Evolutionary conservation across 2,888 invertebrate genomes (phyloP).

Genomic region (Pyrrhopygopsis socrates): DNA sequence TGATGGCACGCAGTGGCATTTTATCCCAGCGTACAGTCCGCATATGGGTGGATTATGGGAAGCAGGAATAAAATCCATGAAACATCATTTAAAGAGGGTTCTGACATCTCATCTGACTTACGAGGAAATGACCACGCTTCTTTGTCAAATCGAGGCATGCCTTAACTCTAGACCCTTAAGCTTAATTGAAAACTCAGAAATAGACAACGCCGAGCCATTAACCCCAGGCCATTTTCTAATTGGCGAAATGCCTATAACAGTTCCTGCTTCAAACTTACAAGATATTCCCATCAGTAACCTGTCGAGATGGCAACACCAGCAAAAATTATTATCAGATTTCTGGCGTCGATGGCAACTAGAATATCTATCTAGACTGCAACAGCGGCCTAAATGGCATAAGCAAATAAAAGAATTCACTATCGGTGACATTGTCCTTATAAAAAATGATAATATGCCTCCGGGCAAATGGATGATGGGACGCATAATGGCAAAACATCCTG

Average conservation of each 20-base stretch:
- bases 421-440: slow-evolving; percentile 82
- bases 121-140: slow-evolving; percentile 68
- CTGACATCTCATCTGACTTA: slow-evolving; percentile 32
- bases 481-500: slow-evolving; percentile 34
- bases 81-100: slow-evolving; percentile 1
- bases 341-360: slow-evolving; percentile 81
- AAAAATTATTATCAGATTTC: slow-evolving; percentile 75
- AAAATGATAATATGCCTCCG: slow-evolving; percentile 77
- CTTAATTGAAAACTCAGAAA: slow-evolving; percentile 17
- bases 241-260: slow-evolving; percentile 63
- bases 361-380: slow-evolving; percentile 73
- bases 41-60: slow-evolving; percentile 66
- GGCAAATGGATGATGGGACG: slow-evolving; percentile 79
- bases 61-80: slow-evolving; percentile 35
- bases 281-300: slow-evolving; percentile 52
- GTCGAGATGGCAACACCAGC: slow-evolving; percentile 78
- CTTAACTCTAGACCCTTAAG: slow-evolving; percentile 57
- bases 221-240: slow-evolving; percentile 85
- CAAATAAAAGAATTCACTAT: slow-evolving; percentile 58
- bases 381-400: slow-evolving; percentile 78
- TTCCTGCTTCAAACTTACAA: slow-evolving; percentile 61
- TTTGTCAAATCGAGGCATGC: slow-evolving; percentile 54
- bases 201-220: slow-evolving; percentile 51
- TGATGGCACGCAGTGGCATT: slow-evolving; percentile 78
- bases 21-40: slow-evolving; percentile 75